Percentiles rank a stretch among this genome's conserved stretches.
Evolutionary conservation across 2,113 vertebrate species (phyloP).

Genomic region (Ranitomeya variabilis): DNA sequence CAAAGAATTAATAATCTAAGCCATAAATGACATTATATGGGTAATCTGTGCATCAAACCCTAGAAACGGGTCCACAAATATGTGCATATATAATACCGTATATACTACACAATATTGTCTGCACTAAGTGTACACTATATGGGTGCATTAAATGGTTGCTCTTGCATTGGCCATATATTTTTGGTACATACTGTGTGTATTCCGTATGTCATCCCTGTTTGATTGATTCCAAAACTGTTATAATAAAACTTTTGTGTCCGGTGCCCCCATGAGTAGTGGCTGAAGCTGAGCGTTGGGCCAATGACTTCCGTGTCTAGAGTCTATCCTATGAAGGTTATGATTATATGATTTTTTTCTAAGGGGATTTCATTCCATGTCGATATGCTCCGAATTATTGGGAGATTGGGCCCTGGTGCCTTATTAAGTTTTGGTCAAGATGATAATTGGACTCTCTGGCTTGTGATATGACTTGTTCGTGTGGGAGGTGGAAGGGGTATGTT

Average conservation of each 20-base stretch:
- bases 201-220: background rate
- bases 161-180: background rate
- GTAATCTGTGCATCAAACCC: background rate
- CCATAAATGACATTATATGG: background rate
- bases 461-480: constrained; percentile 75
- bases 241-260: background rate
- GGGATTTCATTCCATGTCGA: too few relatives aligned
- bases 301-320: background rate
- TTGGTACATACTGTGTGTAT: background rate
- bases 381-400: background rate
- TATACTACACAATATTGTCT: too few relatives aligned
- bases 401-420: background rate
- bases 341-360: background rate
- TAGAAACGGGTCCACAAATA: background rate
- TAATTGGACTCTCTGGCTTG: constrained; percentile 63
- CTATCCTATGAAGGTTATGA: background rate
- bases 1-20: background rate
- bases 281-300: background rate
- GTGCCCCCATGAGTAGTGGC: background rate
- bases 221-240: background rate
- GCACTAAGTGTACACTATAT: too few relatives aligned
- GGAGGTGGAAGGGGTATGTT: constrained; percentile 56
- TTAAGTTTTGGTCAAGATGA: background rate
- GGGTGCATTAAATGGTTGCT: background rate
- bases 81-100: background rate